phyloP scores from a whole-genome alignment of 1,140 invertebrate genomes.

The Philopotamus ludificatus region DNA sequence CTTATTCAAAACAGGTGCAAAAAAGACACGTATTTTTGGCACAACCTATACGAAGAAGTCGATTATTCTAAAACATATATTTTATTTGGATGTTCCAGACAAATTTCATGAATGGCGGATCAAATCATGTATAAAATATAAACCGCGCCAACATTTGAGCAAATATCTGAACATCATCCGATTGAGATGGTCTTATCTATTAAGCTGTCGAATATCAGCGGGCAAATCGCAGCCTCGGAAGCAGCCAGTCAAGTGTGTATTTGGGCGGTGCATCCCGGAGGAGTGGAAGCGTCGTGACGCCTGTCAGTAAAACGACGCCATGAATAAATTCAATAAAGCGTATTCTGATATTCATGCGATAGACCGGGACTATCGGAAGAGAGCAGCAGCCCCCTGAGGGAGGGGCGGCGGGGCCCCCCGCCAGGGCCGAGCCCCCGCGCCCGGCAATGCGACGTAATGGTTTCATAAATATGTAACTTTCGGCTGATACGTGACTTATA shows the following conservation, averaged over 20 bases:
- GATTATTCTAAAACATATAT: no score
- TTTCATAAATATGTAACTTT: not conserved
- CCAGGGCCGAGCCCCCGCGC: not conserved
- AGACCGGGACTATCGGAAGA: not conserved
- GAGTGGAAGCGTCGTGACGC: slow-evolving; percentile 16
- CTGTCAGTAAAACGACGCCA: slow-evolving; percentile 27
- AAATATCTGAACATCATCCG: no score
- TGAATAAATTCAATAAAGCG: slow-evolving; percentile 32
- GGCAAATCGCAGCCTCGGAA: not conserved
- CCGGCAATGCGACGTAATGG: no score
- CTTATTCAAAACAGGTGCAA: no score
- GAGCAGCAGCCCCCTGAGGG: not conserved
- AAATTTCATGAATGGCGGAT: no score
- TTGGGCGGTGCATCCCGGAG: slow-evolving; percentile 3
- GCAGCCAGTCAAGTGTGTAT: slow-evolving; percentile 4
- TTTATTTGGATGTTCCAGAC: no score
- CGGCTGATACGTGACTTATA: not conserved
- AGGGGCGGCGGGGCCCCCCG: not conserved
- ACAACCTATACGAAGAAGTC: no score
- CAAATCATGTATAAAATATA: no score
- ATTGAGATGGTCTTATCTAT: slow-evolving; percentile 7
- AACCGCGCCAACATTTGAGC: no score
- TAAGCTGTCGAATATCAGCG: not conserved
- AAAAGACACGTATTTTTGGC: no score
- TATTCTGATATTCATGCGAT: slow-evolving; percentile 26